Percentiles rank a stretch among this genome's conserved stretches.
These are phyloP conservation scores for Eleutherodactylus coqui DNA, from an alignment of 2,797 vertebrate genomes.

Conservation along the genomic window DNA sequence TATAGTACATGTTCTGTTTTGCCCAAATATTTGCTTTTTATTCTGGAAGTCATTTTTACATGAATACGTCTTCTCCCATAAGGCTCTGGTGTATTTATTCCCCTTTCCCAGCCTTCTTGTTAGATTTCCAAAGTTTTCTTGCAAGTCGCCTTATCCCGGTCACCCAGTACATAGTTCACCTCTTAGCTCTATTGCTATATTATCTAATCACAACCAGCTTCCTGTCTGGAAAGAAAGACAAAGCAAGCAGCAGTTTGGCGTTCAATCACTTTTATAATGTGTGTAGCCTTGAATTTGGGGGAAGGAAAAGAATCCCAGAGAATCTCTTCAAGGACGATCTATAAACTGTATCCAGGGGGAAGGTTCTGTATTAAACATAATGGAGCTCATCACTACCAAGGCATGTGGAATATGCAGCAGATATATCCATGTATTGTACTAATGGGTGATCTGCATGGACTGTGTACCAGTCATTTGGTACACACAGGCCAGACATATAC, in stretches of 20 bases:
- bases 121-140: not conserved
- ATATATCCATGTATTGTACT: not conserved
- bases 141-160: not conserved
- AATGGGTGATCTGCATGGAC: not conserved
- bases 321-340: not conserved
- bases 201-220: slow-evolving; percentile 30
- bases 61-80: not conserved
- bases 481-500: not conserved
- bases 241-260: not conserved
- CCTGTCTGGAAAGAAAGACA: slow-evolving; percentile 20
- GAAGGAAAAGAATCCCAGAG: not conserved
- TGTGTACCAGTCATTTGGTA: not conserved
- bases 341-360: not conserved
- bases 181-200: not conserved
- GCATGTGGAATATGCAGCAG: too few relatives aligned
- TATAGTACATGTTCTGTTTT: not conserved
- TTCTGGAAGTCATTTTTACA: not conserved
- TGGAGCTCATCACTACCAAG: too few relatives aligned
- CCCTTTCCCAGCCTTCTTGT: not conserved
- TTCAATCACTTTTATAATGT: not conserved
- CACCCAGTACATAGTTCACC: not conserved
- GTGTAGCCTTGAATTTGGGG: not conserved
- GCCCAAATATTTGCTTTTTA: not conserved
- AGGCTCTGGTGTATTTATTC: not conserved
- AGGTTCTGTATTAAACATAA: not conserved